A percentile compares a stretch with the other conserved stretches of the same genome.
Conservation (phyloP, 2,888 invertebrate genomes). For the Hypomecis atomaria region DNA sequence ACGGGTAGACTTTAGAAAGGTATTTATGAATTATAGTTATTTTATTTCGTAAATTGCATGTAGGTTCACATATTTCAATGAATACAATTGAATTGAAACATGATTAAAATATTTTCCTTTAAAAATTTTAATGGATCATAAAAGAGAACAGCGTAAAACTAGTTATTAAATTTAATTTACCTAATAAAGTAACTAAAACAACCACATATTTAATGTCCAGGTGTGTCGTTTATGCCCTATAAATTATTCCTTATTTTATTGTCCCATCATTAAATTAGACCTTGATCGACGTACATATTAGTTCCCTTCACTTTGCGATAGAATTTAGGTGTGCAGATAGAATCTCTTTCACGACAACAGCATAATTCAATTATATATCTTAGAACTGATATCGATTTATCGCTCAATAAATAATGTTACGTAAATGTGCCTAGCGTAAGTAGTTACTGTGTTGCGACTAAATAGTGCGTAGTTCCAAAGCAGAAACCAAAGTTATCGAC, state of each 20-base stretch:
- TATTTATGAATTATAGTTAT: no score
- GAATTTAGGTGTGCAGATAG: constrained; percentile 39
- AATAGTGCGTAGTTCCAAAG: no score
- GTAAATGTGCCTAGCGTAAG: constrained; percentile 31
- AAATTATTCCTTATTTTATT: constrained; percentile 31
- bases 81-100: no score
- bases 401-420: constrained; percentile 42
- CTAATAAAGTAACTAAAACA: constrained; percentile 1
- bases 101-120: no score
- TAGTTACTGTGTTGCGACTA: constrained; percentile 41
- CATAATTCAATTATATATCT: constrained; percentile 45
- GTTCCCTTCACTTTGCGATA: constrained; percentile 33
- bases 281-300: constrained; percentile 39
- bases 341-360: constrained; percentile 40
- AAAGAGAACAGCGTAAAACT: neutral
- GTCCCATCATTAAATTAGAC: constrained; percentile 34
- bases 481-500: no score
- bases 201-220: constrained; percentile 7
- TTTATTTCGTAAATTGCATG: no score
- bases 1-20: no score
- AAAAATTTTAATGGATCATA: no score
- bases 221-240: constrained; percentile 19
- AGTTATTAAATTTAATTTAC: constrained; percentile 1
- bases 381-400: constrained; percentile 39
- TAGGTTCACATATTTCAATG: no score